Conservation (phyloP, 2,888 invertebrate genomes). For the Agrochola circellaris region DNA sequence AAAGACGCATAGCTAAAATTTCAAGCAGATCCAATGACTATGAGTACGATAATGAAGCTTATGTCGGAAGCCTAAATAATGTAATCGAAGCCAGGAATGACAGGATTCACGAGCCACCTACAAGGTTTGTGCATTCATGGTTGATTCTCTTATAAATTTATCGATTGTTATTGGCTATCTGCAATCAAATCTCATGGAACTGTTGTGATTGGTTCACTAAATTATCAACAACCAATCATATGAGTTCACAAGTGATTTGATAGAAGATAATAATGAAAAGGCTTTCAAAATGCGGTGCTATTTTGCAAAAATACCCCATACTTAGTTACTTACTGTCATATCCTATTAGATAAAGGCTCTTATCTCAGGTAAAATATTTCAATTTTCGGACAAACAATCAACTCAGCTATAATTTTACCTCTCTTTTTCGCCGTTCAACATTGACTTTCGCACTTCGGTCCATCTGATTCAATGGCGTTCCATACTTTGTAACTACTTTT, state of each 20-base stretch:
- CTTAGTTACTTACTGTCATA: not conserved
- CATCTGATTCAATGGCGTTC: not conserved
- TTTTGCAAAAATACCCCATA: not conserved
- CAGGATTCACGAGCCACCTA: slow-evolving; percentile 68
- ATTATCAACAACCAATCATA: not conserved
- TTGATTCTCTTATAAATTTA: slow-evolving; percentile 11
- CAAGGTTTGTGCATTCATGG: slow-evolving; percentile 70
- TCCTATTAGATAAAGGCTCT: not conserved
- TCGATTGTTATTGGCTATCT: slow-evolving; percentile 15
- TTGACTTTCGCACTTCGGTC: not conserved
- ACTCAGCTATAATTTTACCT: not conserved
- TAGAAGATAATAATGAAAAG: not conserved
- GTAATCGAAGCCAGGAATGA: slow-evolving; percentile 65
- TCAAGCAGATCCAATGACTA: slow-evolving; percentile 71
- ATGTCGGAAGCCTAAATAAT: slow-evolving; percentile 78
- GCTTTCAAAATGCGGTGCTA: not conserved
- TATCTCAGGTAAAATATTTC: not conserved
- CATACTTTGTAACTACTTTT: not conserved
- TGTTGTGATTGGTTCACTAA: slow-evolving; percentile 7
- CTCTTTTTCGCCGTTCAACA: too few relatives aligned
- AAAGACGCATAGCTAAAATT: slow-evolving; percentile 26
- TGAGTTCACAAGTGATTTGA: not conserved
- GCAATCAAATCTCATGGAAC: slow-evolving; percentile 6
- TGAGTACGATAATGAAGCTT: slow-evolving; percentile 83
- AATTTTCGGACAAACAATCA: not conserved